phyloP scores from a whole-genome alignment of 23 tunicate species.

The Halocynthia aurantium region DNA sequence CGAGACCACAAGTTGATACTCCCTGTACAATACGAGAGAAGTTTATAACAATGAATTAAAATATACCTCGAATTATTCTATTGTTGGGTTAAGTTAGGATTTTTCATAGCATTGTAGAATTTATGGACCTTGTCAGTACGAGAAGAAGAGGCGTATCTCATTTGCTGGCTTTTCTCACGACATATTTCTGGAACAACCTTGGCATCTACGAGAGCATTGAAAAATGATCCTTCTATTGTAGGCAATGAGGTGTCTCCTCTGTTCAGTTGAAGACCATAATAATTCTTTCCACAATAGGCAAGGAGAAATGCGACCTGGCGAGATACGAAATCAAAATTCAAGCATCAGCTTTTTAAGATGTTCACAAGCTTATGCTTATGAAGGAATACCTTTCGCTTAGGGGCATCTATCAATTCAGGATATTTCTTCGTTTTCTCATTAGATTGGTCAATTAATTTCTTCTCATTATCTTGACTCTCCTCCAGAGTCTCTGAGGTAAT shows the following conservation, averaged over 20 bases:
- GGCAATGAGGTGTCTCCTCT: conserved; percentile 57
- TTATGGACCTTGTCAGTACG: conserved; percentile 83
- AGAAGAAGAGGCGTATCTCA: conserved; percentile 67
- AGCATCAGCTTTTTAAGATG: not conserved
- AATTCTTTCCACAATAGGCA: conserved; percentile 86
- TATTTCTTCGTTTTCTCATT: not conserved
- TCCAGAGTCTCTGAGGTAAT: not conserved
- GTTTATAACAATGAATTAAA: not conserved
- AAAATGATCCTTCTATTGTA: conserved; percentile 75
- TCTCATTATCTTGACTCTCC: not conserved
- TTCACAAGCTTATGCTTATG: not conserved
- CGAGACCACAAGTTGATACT: conserved; percentile 86
- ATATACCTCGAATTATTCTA: not conserved
- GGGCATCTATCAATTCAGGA: not conserved
- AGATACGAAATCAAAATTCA: not conserved
- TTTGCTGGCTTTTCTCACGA: conserved; percentile 57
- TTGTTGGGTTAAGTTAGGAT: not conserved
- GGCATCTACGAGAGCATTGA: conserved; percentile 65
- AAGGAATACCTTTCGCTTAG: conserved; percentile 1
- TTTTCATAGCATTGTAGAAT: not conserved
- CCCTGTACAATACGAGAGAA: conserved; percentile 46
- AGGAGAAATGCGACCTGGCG: conserved; percentile 70
- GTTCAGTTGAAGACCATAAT: conserved; percentile 85
- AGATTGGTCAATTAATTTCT: too few species aligned
- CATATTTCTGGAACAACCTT: conserved; percentile 83